These are phyloP conservation scores for Rhinogobius similis DNA, from an alignment of 2,113 vertebrate genomes.

Conservation along the genomic window DNA sequence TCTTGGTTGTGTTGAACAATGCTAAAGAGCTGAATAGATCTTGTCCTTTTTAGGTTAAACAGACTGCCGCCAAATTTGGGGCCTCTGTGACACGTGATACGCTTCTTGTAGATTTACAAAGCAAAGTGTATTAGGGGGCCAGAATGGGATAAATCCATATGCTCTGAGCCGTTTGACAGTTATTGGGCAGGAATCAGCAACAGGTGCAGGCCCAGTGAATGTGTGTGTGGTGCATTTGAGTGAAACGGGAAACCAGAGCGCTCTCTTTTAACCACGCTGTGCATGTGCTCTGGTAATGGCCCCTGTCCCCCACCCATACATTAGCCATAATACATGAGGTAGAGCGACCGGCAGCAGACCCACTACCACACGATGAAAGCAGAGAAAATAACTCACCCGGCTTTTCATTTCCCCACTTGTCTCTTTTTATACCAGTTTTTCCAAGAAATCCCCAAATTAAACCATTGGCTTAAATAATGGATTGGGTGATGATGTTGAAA, in stretches of 20 bases:
- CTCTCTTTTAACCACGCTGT: slow-evolving; percentile 44
- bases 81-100: slow-evolving; percentile 44
- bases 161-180: slow-evolving; percentile 25
- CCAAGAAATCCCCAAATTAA: slow-evolving; percentile 14
- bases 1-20: slow-evolving; percentile 65
- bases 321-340: slow-evolving; percentile 47
- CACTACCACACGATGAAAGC: slow-evolving; percentile 55
- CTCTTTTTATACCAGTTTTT: slow-evolving; percentile 7
- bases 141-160: slow-evolving; percentile 23
- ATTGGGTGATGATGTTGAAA: slow-evolving; percentile 11
- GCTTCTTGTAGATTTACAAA: neutral
- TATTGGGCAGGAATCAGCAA: slow-evolving; percentile 47
- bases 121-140: slow-evolving; percentile 1
- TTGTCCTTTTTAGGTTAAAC: slow-evolving; percentile 54
- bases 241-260: slow-evolving; percentile 56
- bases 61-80: slow-evolving; percentile 52
- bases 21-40: slow-evolving; percentile 43
- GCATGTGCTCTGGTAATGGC: slow-evolving; percentile 40
- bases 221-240: slow-evolving; percentile 34
- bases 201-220: slow-evolving; percentile 65
- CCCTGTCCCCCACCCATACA: slow-evolving; percentile 42
- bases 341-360: slow-evolving; percentile 24
- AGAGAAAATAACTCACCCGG: slow-evolving; percentile 41
- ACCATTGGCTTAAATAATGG: slow-evolving; percentile 8
- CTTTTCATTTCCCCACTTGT: slow-evolving; percentile 23